Percentiles rank a stretch among this genome's conserved stretches.
These are phyloP conservation scores for Syncerus caffer DNA, from an alignment of 2,797 vertebrate species.

Conservation along the genomic window DNA sequence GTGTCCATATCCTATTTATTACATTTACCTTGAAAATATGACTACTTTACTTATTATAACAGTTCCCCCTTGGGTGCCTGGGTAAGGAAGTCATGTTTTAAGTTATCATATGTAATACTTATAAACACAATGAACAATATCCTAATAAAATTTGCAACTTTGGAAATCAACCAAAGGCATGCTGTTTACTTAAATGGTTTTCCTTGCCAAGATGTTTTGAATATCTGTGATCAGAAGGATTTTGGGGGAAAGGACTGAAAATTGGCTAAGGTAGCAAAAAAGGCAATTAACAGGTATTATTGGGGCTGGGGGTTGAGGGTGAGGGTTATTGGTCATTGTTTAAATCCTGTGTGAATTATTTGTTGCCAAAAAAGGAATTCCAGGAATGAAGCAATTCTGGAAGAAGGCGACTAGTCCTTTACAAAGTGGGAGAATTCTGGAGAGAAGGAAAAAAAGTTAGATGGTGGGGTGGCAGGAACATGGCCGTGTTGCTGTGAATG, in stretches of 20 bases:
- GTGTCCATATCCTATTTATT: neutral
- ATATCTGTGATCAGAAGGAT: neutral
- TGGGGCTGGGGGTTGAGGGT: neutral
- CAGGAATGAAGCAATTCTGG: conserved; percentile 45
- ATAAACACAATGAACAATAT: neutral
- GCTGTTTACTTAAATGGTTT: neutral
- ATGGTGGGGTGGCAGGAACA: neutral
- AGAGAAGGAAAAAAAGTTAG: neutral
- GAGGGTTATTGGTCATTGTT: neutral
- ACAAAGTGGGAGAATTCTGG: neutral
- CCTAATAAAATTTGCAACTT: neutral
- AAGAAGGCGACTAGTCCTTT: neutral
- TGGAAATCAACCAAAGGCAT: neutral
- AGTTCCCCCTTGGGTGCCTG: neutral
- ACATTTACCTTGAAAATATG: neutral
- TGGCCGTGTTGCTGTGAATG: neutral
- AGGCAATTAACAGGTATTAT: neutral
- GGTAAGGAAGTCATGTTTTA: neutral
- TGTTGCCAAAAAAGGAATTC: conserved; percentile 44
- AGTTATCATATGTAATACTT: neutral
- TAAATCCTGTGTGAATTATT: neutral
- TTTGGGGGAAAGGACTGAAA: conserved; percentile 5
- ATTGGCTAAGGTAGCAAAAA: neutral
- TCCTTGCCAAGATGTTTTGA: neutral
- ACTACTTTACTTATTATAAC: neutral